Base-by-base conservation (phyloP, 2,888 invertebrate genomes). In the Copidosoma aretas region DNA sequence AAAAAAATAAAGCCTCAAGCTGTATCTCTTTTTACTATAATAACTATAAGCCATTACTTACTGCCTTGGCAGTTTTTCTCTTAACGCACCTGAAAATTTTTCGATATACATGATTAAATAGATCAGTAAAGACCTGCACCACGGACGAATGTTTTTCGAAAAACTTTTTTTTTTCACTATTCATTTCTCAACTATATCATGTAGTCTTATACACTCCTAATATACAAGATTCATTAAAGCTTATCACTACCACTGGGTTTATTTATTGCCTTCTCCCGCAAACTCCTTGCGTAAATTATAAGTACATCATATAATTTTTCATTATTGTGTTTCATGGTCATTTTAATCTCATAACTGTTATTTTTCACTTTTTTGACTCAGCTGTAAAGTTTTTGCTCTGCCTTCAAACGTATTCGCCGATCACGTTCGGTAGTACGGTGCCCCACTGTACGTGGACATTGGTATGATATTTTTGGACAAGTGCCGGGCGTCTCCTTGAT, bases 381-480 rank as follows among this genome's bases (percentile, higher is more conserved):
- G n/a, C n/a, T n/a, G n/a, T n/a, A n/a, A 32, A 32, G 32, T 24
- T 24, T 21, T 56, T 49, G 56, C n/a, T 56, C 60, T 46, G 19
- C 46, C 51, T 12, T 52, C n/a, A 17, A 17, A 17, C 41, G 41
- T 1, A 14, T 1, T 43, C 17, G 22, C 17, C 0, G 21, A 70
- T 85, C 80, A 88, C 78, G 87, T 87, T 78, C 88, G 85, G 78
- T 87, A 89, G 78, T 87, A 88, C 68, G 91, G 90, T 41, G 91
- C 91, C 67, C 91, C 89, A 10, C 92, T 92, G 84, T 94, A 94
- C 0, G 94, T 94, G 67, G 92, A 93, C 81, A 94, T 87, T 43
- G 93, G 93, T 73, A 93, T 85, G 72, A 86, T 87, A 77, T 86
- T 86, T 77, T 86, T 84, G 71, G 85, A 87, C 43, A 87, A 78